phyloP scores from a whole-genome alignment of 2,113 vertebrate species.

The Otolemur garnettii region DNA sequence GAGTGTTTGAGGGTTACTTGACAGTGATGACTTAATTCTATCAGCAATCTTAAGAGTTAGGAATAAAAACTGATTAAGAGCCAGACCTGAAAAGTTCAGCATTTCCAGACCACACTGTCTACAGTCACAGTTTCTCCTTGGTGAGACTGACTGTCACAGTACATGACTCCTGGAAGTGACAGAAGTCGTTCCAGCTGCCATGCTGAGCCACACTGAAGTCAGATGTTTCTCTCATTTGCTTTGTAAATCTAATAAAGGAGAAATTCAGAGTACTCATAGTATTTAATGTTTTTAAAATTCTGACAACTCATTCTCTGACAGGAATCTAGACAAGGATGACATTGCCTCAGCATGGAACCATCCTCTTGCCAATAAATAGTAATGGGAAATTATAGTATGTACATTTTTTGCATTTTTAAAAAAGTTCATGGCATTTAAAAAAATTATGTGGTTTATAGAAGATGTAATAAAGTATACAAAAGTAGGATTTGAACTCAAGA shows the following conservation, averaged over 20 bases:
- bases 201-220: neutral
- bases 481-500: neutral
- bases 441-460: neutral
- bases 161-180: neutral
- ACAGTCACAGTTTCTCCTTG: neutral
- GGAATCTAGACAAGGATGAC: neutral
- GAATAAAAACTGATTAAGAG: neutral
- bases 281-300: conserved; percentile 48
- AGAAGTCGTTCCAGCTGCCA: neutral
- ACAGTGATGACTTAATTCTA: neutral
- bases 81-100: neutral
- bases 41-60: neutral
- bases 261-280: neutral
- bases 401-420: neutral
- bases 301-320: conserved; percentile 25
- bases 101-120: neutral
- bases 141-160: neutral
- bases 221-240: neutral
- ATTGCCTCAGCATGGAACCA: neutral
- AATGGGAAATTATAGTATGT: neutral
- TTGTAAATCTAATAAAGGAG: conserved; percentile 31
- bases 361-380: neutral
- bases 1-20: neutral
- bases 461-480: neutral
- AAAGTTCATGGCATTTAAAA: neutral